Percentiles rank a stretch among this genome's conserved stretches.
These are phyloP conservation scores for Terebella lapidaria DNA, from an alignment of 2,888 invertebrate species.

Conservation along the genomic window DNA sequence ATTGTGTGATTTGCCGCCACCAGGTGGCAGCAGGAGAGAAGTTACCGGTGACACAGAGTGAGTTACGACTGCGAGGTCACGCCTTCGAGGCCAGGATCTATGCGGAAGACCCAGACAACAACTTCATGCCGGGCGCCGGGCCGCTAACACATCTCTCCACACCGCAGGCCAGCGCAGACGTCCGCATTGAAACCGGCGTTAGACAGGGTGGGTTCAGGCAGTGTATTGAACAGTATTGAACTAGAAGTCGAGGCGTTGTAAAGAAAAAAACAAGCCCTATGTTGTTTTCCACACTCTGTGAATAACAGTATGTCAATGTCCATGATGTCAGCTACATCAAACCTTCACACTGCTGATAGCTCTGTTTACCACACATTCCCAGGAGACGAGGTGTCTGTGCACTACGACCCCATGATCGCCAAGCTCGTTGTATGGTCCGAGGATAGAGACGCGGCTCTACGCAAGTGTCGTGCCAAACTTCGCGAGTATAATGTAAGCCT, in stretches of 20 bases:
- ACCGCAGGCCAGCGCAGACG: constrained; percentile 59
- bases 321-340: too few relatives aligned
- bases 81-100: constrained; percentile 96
- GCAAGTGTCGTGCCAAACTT: constrained; percentile 68
- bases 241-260: too few relatives aligned
- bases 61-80: constrained; percentile 75
- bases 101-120: constrained; percentile 71
- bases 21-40: constrained; percentile 80
- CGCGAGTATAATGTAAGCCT: constrained; percentile 81
- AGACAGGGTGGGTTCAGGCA: constrained; percentile 49
- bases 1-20: too few relatives aligned
- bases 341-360: too few relatives aligned
- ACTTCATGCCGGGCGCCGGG: constrained; percentile 93
- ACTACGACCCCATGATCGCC: constrained; percentile 99
- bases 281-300: too few relatives aligned
- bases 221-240: not conserved
- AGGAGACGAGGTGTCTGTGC: constrained; percentile 93
- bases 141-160: constrained; percentile 69
- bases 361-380: too few relatives aligned
- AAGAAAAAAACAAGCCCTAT: too few relatives aligned
- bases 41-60: constrained; percentile 74
- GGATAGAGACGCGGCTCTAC: constrained; percentile 74
- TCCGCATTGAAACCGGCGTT: constrained; percentile 82
- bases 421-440: constrained; percentile 95
- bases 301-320: too few relatives aligned